phyloP scores from a whole-genome alignment of 2,888 invertebrate species.

The Protodeltote pygarga region DNA sequence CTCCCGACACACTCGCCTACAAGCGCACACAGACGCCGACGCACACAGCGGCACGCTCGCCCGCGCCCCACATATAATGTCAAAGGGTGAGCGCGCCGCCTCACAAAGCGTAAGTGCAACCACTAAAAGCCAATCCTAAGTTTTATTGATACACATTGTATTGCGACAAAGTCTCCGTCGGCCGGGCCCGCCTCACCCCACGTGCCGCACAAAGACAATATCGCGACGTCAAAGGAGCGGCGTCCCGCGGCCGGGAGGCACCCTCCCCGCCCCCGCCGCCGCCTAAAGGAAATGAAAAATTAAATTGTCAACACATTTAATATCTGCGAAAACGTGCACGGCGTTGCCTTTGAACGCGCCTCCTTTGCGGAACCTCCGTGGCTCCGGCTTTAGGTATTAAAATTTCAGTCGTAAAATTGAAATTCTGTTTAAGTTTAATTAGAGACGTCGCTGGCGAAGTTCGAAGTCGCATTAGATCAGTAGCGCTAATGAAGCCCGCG shows the following conservation, averaged over 20 bases:
- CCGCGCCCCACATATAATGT: slow-evolving; percentile 80
- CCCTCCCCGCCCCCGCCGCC: slow-evolving; percentile 67
- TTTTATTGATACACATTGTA: slow-evolving; percentile 88
- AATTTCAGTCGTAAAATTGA: slow-evolving; percentile 84
- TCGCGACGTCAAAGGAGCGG: slow-evolving; percentile 87
- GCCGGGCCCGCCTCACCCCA: slow-evolving; percentile 81
- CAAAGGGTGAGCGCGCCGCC: slow-evolving; percentile 86
- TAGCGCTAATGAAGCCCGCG: slow-evolving; percentile 85
- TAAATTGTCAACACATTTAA: slow-evolving; percentile 88
- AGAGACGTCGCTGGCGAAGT: slow-evolving; percentile 78
- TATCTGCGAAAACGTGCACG: slow-evolving; percentile 87
- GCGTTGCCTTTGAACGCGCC: slow-evolving; percentile 83
- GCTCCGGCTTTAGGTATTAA: slow-evolving; percentile 83
- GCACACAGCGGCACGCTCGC: slow-evolving; percentile 52
- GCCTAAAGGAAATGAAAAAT: slow-evolving; percentile 87
- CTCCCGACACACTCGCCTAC: slow-evolving; percentile 51
- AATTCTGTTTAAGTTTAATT: slow-evolving; percentile 85
- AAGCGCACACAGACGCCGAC: slow-evolving; percentile 30
- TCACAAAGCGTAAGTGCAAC: slow-evolving; percentile 87
- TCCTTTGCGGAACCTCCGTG: slow-evolving; percentile 78
- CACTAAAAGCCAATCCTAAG: slow-evolving; percentile 88
- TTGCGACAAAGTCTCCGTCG: slow-evolving; percentile 87
- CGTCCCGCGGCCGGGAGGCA: slow-evolving; percentile 69
- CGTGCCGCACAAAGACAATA: slow-evolving; percentile 86
- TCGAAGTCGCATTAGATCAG: slow-evolving; percentile 84